Conservation (phyloP, 23 tunicate genomes). For the Diplosoma virens region DNA sequence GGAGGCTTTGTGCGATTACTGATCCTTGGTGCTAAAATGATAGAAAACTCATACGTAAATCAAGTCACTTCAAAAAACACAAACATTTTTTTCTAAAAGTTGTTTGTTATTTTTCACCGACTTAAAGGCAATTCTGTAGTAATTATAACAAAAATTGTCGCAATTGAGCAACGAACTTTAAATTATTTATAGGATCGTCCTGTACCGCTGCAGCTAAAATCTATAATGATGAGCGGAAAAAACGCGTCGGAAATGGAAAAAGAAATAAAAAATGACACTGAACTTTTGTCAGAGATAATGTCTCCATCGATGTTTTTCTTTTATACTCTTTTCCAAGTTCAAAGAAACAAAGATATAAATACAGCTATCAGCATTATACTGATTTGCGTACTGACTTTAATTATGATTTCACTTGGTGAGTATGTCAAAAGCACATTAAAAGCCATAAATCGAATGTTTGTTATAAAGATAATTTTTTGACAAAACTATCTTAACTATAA, state of each 20-base stretch:
- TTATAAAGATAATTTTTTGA: too few species aligned
- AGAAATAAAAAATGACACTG: conserved; percentile 20
- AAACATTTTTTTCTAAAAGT: too few species aligned
- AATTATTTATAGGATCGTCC: conserved; percentile 39
- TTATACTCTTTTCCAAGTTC: conserved; percentile 54
- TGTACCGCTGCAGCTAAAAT: conserved; percentile 49
- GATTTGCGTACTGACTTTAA: conserved; percentile 48
- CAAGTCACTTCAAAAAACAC: too few species aligned
- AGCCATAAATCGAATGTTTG: too few species aligned
- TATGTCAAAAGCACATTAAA: too few species aligned
- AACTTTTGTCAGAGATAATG: conserved; percentile 57
- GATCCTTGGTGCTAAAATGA: neutral
- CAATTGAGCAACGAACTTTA: neutral
- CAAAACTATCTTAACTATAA: too few species aligned
- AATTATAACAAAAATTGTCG: too few species aligned
- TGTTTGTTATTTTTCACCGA: too few species aligned
- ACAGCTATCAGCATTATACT: conserved; percentile 51
- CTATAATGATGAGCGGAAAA: conserved; percentile 36
- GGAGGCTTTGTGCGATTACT: neutral
- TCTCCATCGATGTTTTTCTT: conserved; percentile 68
- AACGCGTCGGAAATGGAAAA: conserved; percentile 34
- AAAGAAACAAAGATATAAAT: conserved; percentile 47
- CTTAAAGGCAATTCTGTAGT: too few species aligned
- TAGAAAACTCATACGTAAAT: too few species aligned
- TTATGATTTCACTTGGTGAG: conserved; percentile 85